Percentiles rank a stretch among this genome's conserved stretches.
These are phyloP conservation scores for Brachionus plicatilis DNA, from an alignment of 1,140 invertebrate species.

Conservation along the genomic window DNA sequence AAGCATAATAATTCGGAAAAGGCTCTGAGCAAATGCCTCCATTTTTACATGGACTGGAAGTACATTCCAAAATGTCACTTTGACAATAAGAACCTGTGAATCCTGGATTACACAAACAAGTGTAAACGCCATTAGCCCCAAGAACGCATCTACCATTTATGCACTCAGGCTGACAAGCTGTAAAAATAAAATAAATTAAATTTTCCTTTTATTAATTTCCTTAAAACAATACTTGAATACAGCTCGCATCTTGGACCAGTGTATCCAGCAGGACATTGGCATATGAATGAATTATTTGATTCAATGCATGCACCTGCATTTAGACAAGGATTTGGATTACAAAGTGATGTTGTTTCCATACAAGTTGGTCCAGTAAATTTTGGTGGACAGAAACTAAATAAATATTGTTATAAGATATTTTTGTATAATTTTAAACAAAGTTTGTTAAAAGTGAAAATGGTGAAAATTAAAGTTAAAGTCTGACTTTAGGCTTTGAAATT, in stretches of 20 bases:
- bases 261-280: neutral
- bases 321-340: neutral
- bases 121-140: neutral
- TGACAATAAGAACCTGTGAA: neutral
- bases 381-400: conserved; percentile 22
- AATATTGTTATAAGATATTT: no score
- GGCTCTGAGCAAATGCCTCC: conserved; percentile 68
- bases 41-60: conserved; percentile 74
- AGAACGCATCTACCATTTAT: conserved; percentile 22
- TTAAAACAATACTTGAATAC: neutral
- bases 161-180: conserved; percentile 6
- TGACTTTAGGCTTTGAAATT: no score
- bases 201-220: neutral
- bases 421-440: no score
- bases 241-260: conserved; percentile 13
- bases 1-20: conserved; percentile 44
- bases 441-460: no score
- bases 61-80: conserved; percentile 8
- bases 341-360: neutral
- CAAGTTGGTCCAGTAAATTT: conserved; percentile 22
- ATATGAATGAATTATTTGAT: neutral
- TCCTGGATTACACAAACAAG: conserved; percentile 9
- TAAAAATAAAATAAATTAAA: neutral
- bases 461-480: no score
- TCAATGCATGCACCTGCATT: neutral